phyloP scores from a whole-genome alignment of 2,888 invertebrate genomes.

The Mechanitis mazaeus region DNA sequence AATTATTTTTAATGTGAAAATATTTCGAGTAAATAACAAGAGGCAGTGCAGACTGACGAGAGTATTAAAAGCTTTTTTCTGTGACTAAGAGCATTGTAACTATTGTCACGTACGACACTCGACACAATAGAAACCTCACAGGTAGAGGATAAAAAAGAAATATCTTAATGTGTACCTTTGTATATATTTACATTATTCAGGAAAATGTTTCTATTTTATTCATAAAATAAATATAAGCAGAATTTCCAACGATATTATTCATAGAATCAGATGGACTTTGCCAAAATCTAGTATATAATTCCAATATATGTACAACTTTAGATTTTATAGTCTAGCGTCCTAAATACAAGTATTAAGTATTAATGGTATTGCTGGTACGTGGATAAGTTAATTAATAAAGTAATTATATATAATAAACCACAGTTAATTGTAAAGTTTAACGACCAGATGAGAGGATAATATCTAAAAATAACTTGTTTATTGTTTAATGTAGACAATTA shows the following conservation, averaged over 20 bases:
- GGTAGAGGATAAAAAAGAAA: background rate
- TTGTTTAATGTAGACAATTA: background rate
- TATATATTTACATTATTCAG: too few relatives aligned
- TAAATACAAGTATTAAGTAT: too few relatives aligned
- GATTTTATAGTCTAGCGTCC: too few relatives aligned
- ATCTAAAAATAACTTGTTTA: conserved; percentile 9
- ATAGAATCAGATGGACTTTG: too few relatives aligned
- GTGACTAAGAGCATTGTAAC: background rate
- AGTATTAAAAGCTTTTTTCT: conserved; percentile 3
- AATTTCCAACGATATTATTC: too few relatives aligned
- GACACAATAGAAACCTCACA: background rate
- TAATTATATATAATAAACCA: too few relatives aligned
- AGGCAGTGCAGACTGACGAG: background rate
- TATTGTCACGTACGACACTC: background rate
- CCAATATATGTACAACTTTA: too few relatives aligned
- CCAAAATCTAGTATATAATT: too few relatives aligned
- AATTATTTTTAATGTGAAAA: background rate
- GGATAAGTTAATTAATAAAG: too few relatives aligned
- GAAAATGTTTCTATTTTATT: too few relatives aligned
- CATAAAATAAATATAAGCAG: too few relatives aligned
- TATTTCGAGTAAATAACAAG: background rate
- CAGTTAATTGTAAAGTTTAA: background rate
- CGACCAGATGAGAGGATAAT: conserved; percentile 2
- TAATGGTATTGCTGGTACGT: too few relatives aligned
- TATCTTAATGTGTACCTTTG: background rate